Percentiles rank a stretch among this genome's conserved stretches.
phyloP scores from a whole-genome alignment of 2,888 invertebrate species.

The Argyresthia albistria region DNA sequence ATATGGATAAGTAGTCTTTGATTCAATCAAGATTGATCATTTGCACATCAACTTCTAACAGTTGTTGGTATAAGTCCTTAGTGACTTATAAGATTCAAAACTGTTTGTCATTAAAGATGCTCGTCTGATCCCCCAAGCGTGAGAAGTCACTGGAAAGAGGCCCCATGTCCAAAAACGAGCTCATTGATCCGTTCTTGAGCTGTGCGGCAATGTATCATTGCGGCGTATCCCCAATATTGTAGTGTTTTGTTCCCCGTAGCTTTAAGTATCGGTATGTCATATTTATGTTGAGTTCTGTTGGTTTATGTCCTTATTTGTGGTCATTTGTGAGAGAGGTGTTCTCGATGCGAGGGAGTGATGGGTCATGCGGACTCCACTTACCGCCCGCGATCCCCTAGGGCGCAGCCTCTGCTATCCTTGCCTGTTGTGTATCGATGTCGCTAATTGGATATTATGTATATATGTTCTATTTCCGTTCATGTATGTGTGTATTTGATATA shows the following conservation, averaged over 20 bases:
- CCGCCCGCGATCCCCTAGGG: constrained; percentile 56
- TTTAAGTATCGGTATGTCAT: constrained; percentile 22
- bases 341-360: constrained; percentile 71
- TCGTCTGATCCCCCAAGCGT: constrained; percentile 33
- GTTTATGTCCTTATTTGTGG: constrained; percentile 63
- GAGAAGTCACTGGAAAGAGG: constrained; percentile 25
- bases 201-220: too few species aligned
- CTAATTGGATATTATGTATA: constrained; percentile 22
- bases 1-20: too few species aligned
- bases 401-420: constrained; percentile 71
- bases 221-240: too few species aligned
- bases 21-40: too few species aligned
- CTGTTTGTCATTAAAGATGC: neutral
- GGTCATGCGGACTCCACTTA: constrained; percentile 65
- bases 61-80: neutral
- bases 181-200: too few species aligned
- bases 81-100: constrained; percentile 2
- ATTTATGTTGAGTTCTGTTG: constrained; percentile 56
- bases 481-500: neutral
- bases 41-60: too few species aligned
- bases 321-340: constrained; percentile 72
- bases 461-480: neutral
- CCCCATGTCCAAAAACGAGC: constrained; percentile 17
- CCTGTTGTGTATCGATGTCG: constrained; percentile 71
- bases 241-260: constrained; percentile 38